Evolutionary conservation across 2,113 vertebrate genomes (phyloP).

Genomic region (Notechis scutatus): DNA sequence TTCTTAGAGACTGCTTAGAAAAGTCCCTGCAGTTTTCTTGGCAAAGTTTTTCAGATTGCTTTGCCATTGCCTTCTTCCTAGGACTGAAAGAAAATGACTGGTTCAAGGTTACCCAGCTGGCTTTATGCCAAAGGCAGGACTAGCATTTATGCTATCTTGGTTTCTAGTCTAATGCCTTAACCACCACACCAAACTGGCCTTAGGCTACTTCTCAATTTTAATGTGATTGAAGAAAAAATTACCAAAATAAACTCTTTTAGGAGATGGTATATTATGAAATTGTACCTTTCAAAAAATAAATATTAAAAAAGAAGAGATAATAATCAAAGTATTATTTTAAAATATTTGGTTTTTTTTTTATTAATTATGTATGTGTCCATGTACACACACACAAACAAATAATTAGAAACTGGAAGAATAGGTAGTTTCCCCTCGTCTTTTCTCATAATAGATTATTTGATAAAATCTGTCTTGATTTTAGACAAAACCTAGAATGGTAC

Average conservation of each 20-base stretch:
- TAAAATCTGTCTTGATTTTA: background rate
- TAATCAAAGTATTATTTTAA: background rate
- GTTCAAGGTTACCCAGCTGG: background rate
- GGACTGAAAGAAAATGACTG: background rate
- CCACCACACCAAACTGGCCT: background rate
- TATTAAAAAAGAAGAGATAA: background rate
- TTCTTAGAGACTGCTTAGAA: background rate
- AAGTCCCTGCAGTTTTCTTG: background rate
- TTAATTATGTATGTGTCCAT: background rate
- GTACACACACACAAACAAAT: background rate
- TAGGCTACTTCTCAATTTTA: background rate
- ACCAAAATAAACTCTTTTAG: background rate
- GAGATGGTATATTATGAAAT: background rate
- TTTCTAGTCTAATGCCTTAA: background rate
- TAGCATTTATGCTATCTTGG: background rate
- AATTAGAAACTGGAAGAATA: background rate
- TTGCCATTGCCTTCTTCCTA: background rate
- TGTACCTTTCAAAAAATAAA: background rate
- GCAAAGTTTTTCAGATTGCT: background rate
- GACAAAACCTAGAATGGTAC: background rate
- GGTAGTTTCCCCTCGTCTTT: background rate
- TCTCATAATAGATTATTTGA: background rate
- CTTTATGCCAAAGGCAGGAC: background rate
- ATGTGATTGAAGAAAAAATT: background rate
- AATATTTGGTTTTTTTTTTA: background rate